These are phyloP conservation scores for Melanotaenia duboulayi DNA, from an alignment of 2,113 vertebrate genomes.

Conservation along the genomic window DNA sequence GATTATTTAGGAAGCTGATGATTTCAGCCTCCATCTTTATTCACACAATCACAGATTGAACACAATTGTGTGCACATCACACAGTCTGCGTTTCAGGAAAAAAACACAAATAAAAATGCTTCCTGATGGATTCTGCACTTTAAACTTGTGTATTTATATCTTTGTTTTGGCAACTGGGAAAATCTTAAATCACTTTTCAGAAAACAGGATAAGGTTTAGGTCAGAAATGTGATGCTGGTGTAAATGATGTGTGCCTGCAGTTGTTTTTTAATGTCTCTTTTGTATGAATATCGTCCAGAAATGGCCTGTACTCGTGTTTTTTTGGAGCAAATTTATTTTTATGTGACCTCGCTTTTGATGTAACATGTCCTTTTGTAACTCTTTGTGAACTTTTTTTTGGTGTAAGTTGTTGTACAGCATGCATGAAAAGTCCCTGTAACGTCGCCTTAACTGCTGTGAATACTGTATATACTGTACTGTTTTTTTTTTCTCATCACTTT, in stretches of 20 bases:
- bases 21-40: background rate
- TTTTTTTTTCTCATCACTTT: constrained; percentile 59
- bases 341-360: constrained; percentile 74
- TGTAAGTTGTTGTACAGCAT: constrained; percentile 81
- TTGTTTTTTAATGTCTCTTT: constrained; percentile 68
- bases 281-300: constrained; percentile 46
- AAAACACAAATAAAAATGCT: constrained; percentile 1
- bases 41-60: background rate
- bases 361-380: constrained; percentile 83
- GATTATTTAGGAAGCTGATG: background rate
- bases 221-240: constrained; percentile 34
- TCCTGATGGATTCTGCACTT: constrained; percentile 66
- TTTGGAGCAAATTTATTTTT: constrained; percentile 80
- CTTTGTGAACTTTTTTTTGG: constrained; percentile 65
- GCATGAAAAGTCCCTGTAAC: constrained; percentile 80
- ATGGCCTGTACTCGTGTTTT: constrained; percentile 83
- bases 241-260: constrained; percentile 72
- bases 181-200: constrained; percentile 39
- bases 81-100: constrained; percentile 1
- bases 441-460: constrained; percentile 79
- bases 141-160: constrained; percentile 62
- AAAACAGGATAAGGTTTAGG: background rate
- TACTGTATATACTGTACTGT: constrained; percentile 78
- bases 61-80: background rate
- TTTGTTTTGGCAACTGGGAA: constrained; percentile 72